A percentile compares a stretch with the other conserved stretches of the same genome.
phyloP scores from a whole-genome alignment of 1,140 invertebrate genomes.

The Ladona fulva region DNA sequence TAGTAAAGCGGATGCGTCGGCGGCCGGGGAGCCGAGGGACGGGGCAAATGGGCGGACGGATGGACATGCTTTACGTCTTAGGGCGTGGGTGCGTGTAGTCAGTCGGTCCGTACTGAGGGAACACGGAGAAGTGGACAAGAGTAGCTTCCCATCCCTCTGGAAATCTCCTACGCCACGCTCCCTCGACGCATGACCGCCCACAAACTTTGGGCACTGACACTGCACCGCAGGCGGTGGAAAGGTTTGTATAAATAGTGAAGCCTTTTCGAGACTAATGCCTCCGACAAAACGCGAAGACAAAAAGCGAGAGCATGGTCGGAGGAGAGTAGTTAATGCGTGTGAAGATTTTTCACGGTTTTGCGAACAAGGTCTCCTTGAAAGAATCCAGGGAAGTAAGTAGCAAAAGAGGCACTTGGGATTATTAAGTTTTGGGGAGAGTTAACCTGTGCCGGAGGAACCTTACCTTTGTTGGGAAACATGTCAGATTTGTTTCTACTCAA shows the following conservation, averaged over 20 bases:
- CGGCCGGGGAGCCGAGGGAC: not conserved
- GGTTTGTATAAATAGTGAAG: constrained; percentile 2
- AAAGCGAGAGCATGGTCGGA: not conserved
- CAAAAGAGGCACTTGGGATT: too few relatives aligned
- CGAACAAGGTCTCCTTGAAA: too few relatives aligned
- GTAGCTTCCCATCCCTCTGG: not conserved
- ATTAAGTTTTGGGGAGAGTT: too few relatives aligned
- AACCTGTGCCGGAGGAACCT: too few relatives aligned
- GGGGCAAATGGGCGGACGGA: not conserved
- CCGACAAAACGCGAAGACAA: not conserved
- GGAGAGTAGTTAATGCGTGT: not conserved
- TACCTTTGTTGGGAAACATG: too few relatives aligned
- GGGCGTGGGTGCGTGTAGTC: not conserved
- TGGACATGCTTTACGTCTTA: not conserved
- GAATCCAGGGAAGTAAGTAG: too few relatives aligned
- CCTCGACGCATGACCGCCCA: not conserved
- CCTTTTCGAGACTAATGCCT: not conserved
- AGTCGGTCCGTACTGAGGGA: not conserved
- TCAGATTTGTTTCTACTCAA: too few relatives aligned
- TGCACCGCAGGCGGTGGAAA: not conserved
- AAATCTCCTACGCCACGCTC: not conserved
- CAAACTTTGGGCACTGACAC: constrained; percentile 3
- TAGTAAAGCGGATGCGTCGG: not conserved
- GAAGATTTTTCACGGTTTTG: too few relatives aligned
- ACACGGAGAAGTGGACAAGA: not conserved